Evolutionary conservation across 2,113 vertebrate genomes (phyloP), one percentile per base, ranked within the genome.

Genomic region (Mungos mungo): DNA sequence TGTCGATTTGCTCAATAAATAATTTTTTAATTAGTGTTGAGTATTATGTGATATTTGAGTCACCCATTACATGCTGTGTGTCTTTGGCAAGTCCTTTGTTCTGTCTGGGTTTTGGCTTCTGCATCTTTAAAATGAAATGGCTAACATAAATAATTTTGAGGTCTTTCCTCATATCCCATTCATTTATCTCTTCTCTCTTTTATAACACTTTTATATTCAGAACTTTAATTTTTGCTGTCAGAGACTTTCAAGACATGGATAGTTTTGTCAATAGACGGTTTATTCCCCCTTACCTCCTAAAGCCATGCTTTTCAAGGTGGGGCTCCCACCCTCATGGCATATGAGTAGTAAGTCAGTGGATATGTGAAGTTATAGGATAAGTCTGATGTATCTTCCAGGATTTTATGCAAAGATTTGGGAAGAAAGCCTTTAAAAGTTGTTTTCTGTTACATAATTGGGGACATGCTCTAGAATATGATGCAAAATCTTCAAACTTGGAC

Each of bases 341-440:
- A 13, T 7, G 23, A 88, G n/a, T 54, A 47, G 25, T 65, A 65
- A 86, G 6, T 66, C 27, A 77, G 27, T 87, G 29, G 38, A 7
- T 88, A 35, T 54, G 29, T 57, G 27, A 93, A 85, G 21, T 35
- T 66, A 50, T 10, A 31, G 23, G 29, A 31, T 80, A 68, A 84
- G 21, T 57, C 76, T 18, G 35, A 12, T 54, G 16, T n/a, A 12
- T 90, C 76, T 84, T 84, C 10, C 60, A 84, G 74, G 9, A 13
- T 84, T 69, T 95, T 92, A 50, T 21, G n/a, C 41, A 95, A 84
- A 74, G 16, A 88, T 91, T 81, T 87, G 31, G 65, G 66, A 95
- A 63, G 47, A 94, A 83, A 95, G 18, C 66, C 66, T 96, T 91
- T 60, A 52, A 85, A 81, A 95, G 29, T 47, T 76, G 77, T 88